Base-by-base conservation (phyloP, 2,113 vertebrate species). In the Grammomys dolichurus region DNA sequence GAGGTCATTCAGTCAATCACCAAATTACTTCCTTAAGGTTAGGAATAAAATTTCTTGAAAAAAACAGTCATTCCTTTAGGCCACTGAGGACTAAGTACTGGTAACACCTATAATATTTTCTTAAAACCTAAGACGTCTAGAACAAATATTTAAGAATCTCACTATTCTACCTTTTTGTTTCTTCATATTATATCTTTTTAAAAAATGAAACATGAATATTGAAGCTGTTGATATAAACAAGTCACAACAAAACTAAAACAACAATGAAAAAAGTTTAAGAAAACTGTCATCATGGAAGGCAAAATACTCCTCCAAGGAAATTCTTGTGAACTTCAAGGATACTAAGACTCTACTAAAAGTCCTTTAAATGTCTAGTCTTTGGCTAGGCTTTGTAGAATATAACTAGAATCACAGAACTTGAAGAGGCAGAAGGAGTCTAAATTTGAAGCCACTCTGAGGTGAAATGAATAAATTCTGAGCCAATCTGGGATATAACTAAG, bases 1-100 rank as follows among this genome's bases (percentile, higher is more conserved):
- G 69, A 95, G 19, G 56, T 46, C 40, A 90, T 76, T 54, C 1
- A 87, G 77, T 86, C 54, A 95, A 88, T 93, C 95, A 93, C 94
- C 31, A 90, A 90, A 73, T 96, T 87, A 94, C 26, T 94, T 93
- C 24, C 46, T 75, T 63, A 48, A 3, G 28, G 75, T 16, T 28
- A 88, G 9, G 9, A 89, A 22, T 36, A 26, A 16, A 96, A 78
- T 26, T 92, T 92, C 82, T 63, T 76, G 22, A 86, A 95, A 87
- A 46, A 19, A 19, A 22, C 84, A 51, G 13, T 78, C 81, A 87
- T 82, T 77, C 10, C 14, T 86, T 81, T 88, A 63, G 28, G 26
- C 22, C 67, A 88, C 28, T 76, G 36, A 91, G 2, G 58, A 65
- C 24, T 46, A 92, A 3, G 22, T 5, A 97, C 33, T 87, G 60